These are phyloP conservation scores for Pampus argenteus DNA, from an alignment of 2,797 vertebrate genomes.

Conservation along the genomic window DNA sequence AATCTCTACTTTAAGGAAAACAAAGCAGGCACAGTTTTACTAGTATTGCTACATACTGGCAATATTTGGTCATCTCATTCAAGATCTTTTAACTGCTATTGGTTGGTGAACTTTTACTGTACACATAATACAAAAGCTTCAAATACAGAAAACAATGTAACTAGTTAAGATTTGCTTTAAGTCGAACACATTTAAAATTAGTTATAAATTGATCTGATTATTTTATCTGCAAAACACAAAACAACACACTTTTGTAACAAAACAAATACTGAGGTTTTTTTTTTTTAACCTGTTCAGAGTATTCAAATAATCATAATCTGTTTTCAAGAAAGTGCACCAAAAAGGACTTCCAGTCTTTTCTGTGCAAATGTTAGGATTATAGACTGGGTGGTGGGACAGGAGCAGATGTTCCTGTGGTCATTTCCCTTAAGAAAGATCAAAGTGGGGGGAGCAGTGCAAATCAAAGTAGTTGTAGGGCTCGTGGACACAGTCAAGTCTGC, in stretches of 20 bases:
- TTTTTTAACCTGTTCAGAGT: constrained; percentile 44
- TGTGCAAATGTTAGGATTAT: constrained; percentile 43
- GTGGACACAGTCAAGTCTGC: constrained; percentile 83
- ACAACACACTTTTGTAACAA: constrained; percentile 45
- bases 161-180: constrained; percentile 63
- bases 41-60: constrained; percentile 55
- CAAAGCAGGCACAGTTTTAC: constrained; percentile 48
- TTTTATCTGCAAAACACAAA: constrained; percentile 62
- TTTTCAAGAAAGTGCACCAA: constrained; percentile 42
- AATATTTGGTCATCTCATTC: constrained; percentile 79
- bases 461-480: constrained; percentile 24
- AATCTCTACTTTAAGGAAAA: constrained; percentile 36
- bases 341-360: constrained; percentile 41
- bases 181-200: constrained; percentile 62
- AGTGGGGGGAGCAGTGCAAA: too few species aligned
- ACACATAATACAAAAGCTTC: constrained; percentile 43
- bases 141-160: constrained; percentile 42
- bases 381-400: constrained; percentile 47
- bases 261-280: constrained; percentile 46
- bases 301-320: constrained; percentile 47
- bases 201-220: constrained; percentile 15
- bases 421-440: constrained; percentile 72
- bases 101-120: constrained; percentile 29
- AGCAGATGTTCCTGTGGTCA: constrained; percentile 66
- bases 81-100: constrained; percentile 48